phyloP scores from a whole-genome alignment of 2,797 vertebrate genomes.

The Amazonetta brasiliensis region DNA sequence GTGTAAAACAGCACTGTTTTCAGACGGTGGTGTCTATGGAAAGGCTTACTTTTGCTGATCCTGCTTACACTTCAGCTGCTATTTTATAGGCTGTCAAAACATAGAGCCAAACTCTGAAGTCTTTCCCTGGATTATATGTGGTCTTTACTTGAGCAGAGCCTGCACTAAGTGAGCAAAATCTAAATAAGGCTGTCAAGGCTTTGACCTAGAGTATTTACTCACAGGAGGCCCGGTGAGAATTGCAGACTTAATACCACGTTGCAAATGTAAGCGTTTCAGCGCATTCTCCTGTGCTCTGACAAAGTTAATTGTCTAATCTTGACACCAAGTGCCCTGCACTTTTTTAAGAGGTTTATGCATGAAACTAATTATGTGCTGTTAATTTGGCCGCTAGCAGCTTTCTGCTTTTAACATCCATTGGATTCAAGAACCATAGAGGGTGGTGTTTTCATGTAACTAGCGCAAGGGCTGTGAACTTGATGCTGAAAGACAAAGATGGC shows the following conservation, averaged over 20 bases:
- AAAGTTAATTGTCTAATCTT: slow-evolving; percentile 78
- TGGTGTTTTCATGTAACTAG: slow-evolving; percentile 65
- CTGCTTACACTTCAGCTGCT: neutral
- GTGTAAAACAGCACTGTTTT: neutral
- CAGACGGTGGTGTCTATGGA: neutral
- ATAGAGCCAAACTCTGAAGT: slow-evolving; percentile 16
- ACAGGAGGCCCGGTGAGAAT: neutral
- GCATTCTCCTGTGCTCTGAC: slow-evolving; percentile 40
- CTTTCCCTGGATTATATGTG: slow-evolving; percentile 21
- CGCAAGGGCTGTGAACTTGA: slow-evolving; percentile 18
- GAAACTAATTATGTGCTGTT: slow-evolving; percentile 79
- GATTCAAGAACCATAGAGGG: slow-evolving; percentile 56
- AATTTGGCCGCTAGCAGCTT: slow-evolving; percentile 79
- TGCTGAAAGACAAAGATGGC: slow-evolving; percentile 20
- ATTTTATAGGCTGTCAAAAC: slow-evolving; percentile 41
- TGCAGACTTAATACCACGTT: slow-evolving; percentile 41
- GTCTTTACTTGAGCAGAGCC: slow-evolving; percentile 45
- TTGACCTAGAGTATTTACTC: slow-evolving; percentile 70
- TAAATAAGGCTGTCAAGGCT: slow-evolving; percentile 65
- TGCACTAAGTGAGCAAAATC: slow-evolving; percentile 54
- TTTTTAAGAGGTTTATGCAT: slow-evolving; percentile 78
- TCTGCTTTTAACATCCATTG: slow-evolving; percentile 70
- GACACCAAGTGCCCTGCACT: slow-evolving; percentile 65
- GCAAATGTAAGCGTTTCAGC: slow-evolving; percentile 44
- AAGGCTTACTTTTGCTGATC: slow-evolving; percentile 32